Conservation (phyloP, 2,797 vertebrate species). For the Gymnocypris eckloni region DNA sequence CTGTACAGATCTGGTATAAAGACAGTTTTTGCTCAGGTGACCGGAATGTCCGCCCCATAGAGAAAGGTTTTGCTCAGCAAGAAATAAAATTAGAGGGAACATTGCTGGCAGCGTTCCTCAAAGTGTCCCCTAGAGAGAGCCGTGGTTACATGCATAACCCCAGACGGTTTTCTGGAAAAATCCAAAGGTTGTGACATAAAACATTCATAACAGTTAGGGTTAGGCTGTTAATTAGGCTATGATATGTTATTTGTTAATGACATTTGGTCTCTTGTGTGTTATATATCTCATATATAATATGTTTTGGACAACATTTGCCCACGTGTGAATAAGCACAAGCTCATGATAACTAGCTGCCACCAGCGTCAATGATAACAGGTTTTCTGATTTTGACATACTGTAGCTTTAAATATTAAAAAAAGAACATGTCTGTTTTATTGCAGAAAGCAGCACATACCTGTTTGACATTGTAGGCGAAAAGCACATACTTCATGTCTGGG, state of each 20-base stretch:
- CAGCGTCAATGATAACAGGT: neutral
- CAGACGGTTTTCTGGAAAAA: neutral
- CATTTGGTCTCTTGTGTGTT: neutral
- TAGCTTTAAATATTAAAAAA: neutral
- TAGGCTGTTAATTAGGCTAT: neutral
- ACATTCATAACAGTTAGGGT: neutral
- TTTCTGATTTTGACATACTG: neutral
- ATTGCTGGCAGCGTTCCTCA: neutral
- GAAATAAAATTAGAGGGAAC: no score
- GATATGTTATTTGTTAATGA: neutral
- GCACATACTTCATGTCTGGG: constrained; percentile 93
- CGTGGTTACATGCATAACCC: neutral
- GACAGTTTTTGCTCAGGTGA: no score
- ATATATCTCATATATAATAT: no score
- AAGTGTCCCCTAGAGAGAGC: neutral
- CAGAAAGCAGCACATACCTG: constrained; percentile 77
- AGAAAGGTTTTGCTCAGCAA: no score
- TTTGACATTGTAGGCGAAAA: constrained; percentile 95
- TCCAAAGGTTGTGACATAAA: neutral
- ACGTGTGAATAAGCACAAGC: neutral
- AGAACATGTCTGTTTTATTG: neutral
- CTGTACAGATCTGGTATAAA: no score
- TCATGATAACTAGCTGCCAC: neutral
- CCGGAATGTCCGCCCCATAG: no score
- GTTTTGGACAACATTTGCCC: neutral